Conservation (phyloP, 2,797 vertebrate species). For the Hylomyscus alleni region DNA sequence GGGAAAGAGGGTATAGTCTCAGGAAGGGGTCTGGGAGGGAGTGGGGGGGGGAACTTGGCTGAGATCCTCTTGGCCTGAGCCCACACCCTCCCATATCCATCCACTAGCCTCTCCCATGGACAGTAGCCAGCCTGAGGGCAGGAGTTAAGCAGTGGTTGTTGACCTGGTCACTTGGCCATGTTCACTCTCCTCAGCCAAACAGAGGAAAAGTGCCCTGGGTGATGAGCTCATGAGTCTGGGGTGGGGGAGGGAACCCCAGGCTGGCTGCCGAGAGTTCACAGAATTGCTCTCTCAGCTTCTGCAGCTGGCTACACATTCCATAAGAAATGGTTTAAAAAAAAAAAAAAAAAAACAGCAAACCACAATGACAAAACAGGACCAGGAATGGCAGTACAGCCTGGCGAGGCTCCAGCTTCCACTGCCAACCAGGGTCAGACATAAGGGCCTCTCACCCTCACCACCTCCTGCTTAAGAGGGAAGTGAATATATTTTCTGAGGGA, state of each 20-base stretch:
- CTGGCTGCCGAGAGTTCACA: background rate
- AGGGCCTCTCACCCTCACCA: fast-evolving
- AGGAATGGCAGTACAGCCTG: background rate
- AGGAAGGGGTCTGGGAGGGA: background rate
- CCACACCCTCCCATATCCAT: fast-evolving
- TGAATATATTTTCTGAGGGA: background rate
- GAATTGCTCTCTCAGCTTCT: background rate
- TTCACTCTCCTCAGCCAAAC: background rate
- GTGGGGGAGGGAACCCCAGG: background rate
- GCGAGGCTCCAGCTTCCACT: too few species aligned
- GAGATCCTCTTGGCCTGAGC: background rate
- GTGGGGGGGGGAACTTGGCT: background rate
- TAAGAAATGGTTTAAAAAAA: background rate
- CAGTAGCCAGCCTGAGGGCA: background rate
- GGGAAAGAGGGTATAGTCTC: background rate
- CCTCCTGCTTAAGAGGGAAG: background rate
- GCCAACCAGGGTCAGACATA: fast-evolving
- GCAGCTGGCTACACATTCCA: background rate
- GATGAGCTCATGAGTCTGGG: background rate
- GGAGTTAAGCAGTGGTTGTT: background rate
- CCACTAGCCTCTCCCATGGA: background rate
- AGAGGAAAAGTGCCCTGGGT: background rate
- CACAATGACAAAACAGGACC: background rate
- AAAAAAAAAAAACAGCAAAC: background rate
- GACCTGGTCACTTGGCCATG: background rate